Evolutionary conservation across 2,113 vertebrate species (phyloP).

Genomic region (Chauna torquata): DNA sequence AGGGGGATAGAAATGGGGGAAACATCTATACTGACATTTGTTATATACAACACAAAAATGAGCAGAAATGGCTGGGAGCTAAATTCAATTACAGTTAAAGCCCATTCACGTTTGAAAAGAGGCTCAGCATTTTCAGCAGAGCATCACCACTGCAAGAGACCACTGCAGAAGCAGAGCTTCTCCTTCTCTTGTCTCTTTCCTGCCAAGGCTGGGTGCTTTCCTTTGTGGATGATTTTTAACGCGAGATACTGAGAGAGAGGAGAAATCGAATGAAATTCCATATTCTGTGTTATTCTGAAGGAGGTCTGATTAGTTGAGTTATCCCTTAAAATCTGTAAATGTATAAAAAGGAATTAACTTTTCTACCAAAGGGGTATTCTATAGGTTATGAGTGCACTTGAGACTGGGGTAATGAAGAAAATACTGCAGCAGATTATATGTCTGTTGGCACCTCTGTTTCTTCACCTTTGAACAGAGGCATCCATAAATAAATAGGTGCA

Average conservation of each 20-base stretch:
- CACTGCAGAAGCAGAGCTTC: background rate
- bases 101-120: background rate
- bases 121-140: background rate
- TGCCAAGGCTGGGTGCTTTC: background rate
- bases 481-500: background rate
- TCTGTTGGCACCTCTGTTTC: background rate
- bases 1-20: background rate
- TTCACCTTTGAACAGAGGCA: background rate
- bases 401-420: background rate
- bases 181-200: background rate
- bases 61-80: background rate
- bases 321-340: background rate
- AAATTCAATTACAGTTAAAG: background rate
- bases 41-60: background rate
- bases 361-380: background rate
- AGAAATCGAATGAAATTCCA: background rate
- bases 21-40: background rate
- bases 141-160: background rate
- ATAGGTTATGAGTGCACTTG: background rate
- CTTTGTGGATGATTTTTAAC: background rate
- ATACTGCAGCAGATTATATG: background rate
- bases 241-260: background rate
- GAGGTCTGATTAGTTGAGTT: background rate
- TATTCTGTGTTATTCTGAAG: background rate
- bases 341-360: background rate